Evolutionary conservation across 2,888 invertebrate genomes (phyloP), one percentile per base, ranked within the genome.

Genomic region (Parapristionchus giblindavisi): DNA sequence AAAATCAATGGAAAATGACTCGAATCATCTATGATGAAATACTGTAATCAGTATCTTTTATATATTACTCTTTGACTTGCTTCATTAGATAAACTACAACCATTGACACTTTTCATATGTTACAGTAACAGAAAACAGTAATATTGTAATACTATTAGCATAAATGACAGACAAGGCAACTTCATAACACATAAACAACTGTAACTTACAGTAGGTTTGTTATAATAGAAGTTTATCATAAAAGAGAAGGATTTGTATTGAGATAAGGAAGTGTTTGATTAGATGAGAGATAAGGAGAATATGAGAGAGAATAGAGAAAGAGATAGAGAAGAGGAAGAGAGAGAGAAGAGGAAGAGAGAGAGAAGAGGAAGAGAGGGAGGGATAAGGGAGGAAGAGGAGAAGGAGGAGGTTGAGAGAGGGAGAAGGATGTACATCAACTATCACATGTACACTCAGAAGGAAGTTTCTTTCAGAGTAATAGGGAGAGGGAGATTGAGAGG

Each of bases 241-340:
- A n/a, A n/a, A n/a, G n/a, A n/a, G n/a, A n/a, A n/a, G 56, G 27
- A 14, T n/a, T 54, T 54, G 11, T 24, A 54, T 54, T 14, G 56
- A n/a, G 34, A 34, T 8, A 29, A 24, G n/a, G 32, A 6, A 29
- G 43, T 14, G 8, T 17, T 8, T 14, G 17, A 43, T 43, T 8
- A 29, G 32, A 34, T 8, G 61, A 29, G 32, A 34, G 61, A 60
- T 29, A 34, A 60, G 24, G 61, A 34, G 61, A 29, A 17, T 17
- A 34, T 17, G 61, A 60, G 36, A 60, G 36, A 60, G 61, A 34
- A 32, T 11, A n/a, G 32, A 27, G 61, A 60, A 11, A 60, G n/a
- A 8, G 61, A 29, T 6, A 60, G 6, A 8, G 29, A 24, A 52
- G 24, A 24, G 54, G n/a, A 14, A 52, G 6, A 52, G 54, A 52